Base-by-base conservation (phyloP, 2,888 invertebrate species). In the Glyphotaelius pellucidus region DNA sequence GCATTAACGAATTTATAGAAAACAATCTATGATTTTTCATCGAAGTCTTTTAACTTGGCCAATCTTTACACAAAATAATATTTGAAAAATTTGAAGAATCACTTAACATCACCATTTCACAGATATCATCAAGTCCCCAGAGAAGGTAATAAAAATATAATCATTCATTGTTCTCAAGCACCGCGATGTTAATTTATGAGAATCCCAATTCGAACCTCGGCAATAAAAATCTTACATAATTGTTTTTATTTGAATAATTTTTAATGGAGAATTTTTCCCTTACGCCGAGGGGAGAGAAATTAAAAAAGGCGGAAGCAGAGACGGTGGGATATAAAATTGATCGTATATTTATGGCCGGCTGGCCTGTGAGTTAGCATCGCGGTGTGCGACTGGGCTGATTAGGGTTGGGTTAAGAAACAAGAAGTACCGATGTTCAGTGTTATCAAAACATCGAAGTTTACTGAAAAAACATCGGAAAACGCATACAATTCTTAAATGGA, bases 191-290 rank as follows among this genome's bases (percentile, higher is more conserved):
- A 93, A 93, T 93, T 93, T 93, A 90, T 84, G 89, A 67, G 30
- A 80, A 42, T 89, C 83, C 87, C 90, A 80, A 90, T 90, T 87
- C 87, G 87, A 87, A 90, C 91, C 90, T 91, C 84, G 91, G 79
- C 93, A 93, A 93, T 93, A 93, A 93, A 93, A 93, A 93, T 93
- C 93, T 93, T 92, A 93, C 92, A 93, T 93, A 93, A 93, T 93
- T 93, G 93, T 93, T 93, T 92, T 93, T 93, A 93, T 93, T 93
- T 93, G 93, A 93, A 93, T 93, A 93, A 93, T 93, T 92, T 87
- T 92, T 92, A 92, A 90, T 90, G 92, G 92, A 87, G 89, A 92
- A 92, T 89, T 92, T 93, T 93, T 91, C 92, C 81, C 81, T 31
- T 91, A 91, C 91, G 91, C 38, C 42, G 86, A 86, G 93, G 93